Base-by-base conservation (phyloP, 2,797 vertebrate genomes). In the Antrozous pallidus region DNA sequence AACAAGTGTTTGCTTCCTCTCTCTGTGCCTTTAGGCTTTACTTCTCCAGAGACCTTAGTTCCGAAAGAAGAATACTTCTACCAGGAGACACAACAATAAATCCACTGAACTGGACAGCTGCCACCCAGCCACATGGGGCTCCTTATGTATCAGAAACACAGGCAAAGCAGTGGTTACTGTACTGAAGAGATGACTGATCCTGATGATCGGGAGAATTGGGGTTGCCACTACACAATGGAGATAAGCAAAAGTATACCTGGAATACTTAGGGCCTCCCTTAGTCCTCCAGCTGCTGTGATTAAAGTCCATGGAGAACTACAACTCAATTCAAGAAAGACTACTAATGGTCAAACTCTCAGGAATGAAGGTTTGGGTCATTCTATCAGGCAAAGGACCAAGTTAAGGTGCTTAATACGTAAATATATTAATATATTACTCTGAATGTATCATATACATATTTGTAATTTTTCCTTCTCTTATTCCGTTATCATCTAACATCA, bases 111-210 rank as follows among this genome's bases (percentile, higher is more conserved):
- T 22, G 8, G 17, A 61, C 1, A 17, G 45, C n/a, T 65, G 31
- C 8, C 61, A 71, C 3, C 2, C 38, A 90, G 36, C 12, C 51
- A 84, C 26, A 56, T 49, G 20, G 33, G 31, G 26, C 12, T 87
- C 85, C 38, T 88, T 31, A 12, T 9, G 2, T 61, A 77, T 87
- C 67, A 90, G 88, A 94, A 58, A 81, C 87, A 91, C 13, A 93
- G 14, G 42, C 12, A 84, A 80, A 84, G 61, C 69, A 63, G 7
- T 40, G 14, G 61, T 63, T 61, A 77, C 4, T 56, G 0, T 51
- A 14, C 47, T 51, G 67, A 20, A 67, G 22, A 13, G 56, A 40
- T 69, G 20, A 77, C 67, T 47, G 36, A 49, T 85, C 75, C 88
- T 94, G 49, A 71, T 56, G 36, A n/a, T 24, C 63, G 74, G 63